Percentiles rank a stretch among this genome's conserved stretches.
Conservation (phyloP, 37 sponge, comb jelly and placozoan species). For the Amphimedon queenslandica region DNA sequence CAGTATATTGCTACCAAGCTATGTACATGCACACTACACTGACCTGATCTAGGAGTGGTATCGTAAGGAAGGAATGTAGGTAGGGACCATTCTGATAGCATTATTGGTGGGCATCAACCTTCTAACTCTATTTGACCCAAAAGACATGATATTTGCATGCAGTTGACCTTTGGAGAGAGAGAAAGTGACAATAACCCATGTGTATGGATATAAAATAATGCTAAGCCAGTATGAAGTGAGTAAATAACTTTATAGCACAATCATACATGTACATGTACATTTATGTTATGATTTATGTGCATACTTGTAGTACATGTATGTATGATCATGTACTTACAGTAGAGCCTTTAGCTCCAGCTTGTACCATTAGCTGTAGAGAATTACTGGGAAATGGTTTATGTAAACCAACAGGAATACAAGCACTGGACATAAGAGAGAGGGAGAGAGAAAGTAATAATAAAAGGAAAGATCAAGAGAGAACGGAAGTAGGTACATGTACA, state of each 20-base stretch:
- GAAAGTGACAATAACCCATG: background rate
- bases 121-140: constrained; percentile 98
- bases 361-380: too few species aligned
- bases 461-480: too few species aligned
- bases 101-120: constrained; percentile 90
- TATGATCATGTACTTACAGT: too few species aligned
- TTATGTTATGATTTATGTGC: background rate
- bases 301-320: constrained; percentile 34
- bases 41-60: constrained; percentile 69
- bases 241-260: too few species aligned
- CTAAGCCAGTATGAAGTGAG: background rate
- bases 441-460: too few species aligned
- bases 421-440: constrained; percentile 14
- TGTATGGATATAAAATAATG: background rate
- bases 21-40: too few species aligned
- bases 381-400: too few species aligned
- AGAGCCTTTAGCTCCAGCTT: too few species aligned
- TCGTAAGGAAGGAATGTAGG: constrained; percentile 91
- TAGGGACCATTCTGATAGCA: constrained; percentile 90
- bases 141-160: constrained; percentile 95
- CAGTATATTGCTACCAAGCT: background rate
- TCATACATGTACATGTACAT: too few species aligned
- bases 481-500: too few species aligned
- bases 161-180: constrained; percentile 78
- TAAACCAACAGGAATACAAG: too few species aligned